phyloP scores from a whole-genome alignment of 2,888 invertebrate species.

The Linyphia triangularis region DNA sequence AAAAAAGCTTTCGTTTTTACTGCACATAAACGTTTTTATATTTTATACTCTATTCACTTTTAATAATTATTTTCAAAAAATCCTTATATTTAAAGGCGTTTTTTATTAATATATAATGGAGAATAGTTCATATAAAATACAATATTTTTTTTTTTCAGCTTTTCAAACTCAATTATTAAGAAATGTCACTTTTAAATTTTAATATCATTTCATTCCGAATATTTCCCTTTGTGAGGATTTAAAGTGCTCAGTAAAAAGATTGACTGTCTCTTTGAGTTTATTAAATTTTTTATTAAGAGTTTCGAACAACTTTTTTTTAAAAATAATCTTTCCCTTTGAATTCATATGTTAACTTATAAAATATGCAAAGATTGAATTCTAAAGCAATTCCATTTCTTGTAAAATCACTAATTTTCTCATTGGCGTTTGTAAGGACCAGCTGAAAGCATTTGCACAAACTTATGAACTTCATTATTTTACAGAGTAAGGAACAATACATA shows the following conservation, averaged over 20 bases:
- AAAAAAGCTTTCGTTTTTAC: no score
- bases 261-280: conserved; percentile 27
- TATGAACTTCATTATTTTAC: no score
- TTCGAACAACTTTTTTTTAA: not conserved
- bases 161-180: conserved; percentile 34
- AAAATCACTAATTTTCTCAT: no score
- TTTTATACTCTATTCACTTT: no score
- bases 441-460: no score
- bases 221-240: conserved; percentile 5
- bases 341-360: not conserved
- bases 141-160: not conserved
- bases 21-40: no score
- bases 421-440: no score
- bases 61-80: no score
- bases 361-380: not conserved
- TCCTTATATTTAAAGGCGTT: no score
- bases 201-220: not conserved
- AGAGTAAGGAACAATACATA: no score
- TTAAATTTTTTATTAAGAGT: conserved; percentile 9
- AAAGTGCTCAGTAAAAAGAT: conserved; percentile 4
- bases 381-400: not conserved
- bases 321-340: not conserved
- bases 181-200: conserved; percentile 32
- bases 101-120: no score
- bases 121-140: not conserved